Conservation (phyloP, 2,888 invertebrate species). For the Cantharis flavilabris region DNA sequence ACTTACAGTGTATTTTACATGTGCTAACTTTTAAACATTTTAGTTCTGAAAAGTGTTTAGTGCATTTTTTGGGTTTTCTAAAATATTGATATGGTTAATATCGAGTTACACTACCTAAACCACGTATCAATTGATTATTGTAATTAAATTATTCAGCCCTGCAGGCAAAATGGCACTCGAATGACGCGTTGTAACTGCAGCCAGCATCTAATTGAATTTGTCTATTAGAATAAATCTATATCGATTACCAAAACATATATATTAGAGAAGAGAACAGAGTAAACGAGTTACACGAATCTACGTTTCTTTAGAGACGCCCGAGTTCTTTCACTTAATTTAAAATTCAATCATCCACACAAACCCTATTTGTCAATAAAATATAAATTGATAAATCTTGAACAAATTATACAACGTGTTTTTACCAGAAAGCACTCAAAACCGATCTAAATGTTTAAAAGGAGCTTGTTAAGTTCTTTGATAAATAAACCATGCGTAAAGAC, state of each 20-base stretch:
- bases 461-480: conserved; percentile 13
- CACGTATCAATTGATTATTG: no score
- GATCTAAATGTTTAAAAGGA: conserved; percentile 10
- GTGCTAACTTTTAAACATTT: no score
- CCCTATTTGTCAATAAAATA: neutral
- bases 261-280: neutral
- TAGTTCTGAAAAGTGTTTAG: no score
- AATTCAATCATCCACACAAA: neutral
- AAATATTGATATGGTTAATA: no score
- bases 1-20: no score
- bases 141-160: neutral
- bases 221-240: neutral
- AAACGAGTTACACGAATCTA: neutral
- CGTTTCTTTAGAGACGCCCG: neutral
- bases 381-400: neutral
- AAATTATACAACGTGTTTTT: conserved; percentile 4
- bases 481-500: conserved; percentile 22
- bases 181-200: neutral
- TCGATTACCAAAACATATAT: neutral
- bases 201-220: neutral
- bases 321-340: neutral
- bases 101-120: no score
- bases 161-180: neutral
- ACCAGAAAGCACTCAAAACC: conserved; percentile 4
- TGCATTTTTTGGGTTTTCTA: no score